Conservation (phyloP, 2,888 invertebrate genomes). For the Leptinotarsa haldemani region DNA sequence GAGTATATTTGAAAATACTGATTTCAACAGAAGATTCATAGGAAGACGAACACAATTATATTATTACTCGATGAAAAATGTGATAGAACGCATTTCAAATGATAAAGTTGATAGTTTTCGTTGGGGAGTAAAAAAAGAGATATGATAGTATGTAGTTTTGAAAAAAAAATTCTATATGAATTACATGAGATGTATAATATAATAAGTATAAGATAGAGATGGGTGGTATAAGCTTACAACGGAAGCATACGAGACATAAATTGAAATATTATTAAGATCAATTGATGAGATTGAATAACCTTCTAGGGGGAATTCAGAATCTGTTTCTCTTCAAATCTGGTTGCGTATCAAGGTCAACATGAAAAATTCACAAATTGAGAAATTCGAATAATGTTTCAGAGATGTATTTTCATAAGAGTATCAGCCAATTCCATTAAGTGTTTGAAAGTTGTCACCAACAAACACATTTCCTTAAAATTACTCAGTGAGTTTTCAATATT, state of each 20-base stretch:
- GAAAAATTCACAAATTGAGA: too few relatives aligned
- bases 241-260: background rate
- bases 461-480: too few relatives aligned
- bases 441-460: too few relatives aligned
- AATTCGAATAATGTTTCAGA: too few relatives aligned
- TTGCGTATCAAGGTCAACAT: too few relatives aligned
- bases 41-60: constrained; percentile 42
- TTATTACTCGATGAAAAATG: background rate
- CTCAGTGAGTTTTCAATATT: too few relatives aligned
- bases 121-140: background rate
- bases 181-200: background rate
- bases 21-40: constrained; percentile 42
- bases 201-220: background rate
- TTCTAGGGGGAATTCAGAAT: too few relatives aligned
- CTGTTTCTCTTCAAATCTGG: too few relatives aligned
- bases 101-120: background rate
- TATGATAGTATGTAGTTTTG: background rate
- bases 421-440: too few relatives aligned
- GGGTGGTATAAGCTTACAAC: background rate
- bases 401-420: too few relatives aligned
- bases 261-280: too few relatives aligned
- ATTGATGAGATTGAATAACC: too few relatives aligned
- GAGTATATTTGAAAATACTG: constrained; percentile 58
- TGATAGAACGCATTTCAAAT: constrained; percentile 1
- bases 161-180: background rate